Base-by-base conservation (phyloP, 2,113 vertebrate species). In the Leptodactylus fuscus region DNA sequence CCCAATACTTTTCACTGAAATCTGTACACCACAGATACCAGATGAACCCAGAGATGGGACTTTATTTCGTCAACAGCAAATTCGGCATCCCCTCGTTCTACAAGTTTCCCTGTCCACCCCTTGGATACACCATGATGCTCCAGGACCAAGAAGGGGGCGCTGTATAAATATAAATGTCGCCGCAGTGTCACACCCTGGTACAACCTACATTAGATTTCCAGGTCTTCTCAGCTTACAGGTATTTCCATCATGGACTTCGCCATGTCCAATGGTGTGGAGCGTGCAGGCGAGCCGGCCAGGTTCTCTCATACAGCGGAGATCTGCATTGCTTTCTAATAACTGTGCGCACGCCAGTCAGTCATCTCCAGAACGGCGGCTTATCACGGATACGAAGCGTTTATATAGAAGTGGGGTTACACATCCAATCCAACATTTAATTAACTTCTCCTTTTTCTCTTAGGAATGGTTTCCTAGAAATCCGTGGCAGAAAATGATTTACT, bases 391-490 rank as follows among this genome's bases (percentile, higher is more conserved):
- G 9, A 18, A 53, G 20, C 76, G 53, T 58, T 78, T 78, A 58
- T 4, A 11, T 53, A 16, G 55, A 58, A 44, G 53, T 62, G 51
- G 77, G 36, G 77, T 44, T 62, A 80, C 77, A 76, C 73, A 41
- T 48, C 32, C 73, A 49, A 74, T 34, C 44, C 73, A 10, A 13
- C 77, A 60, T 79, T 80, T 80, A 60, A 80, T 80, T 80, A 80
- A 80, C 77, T 27, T 60, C 6, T 15, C 44, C 15, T 55, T 62
- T 62, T 62, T 62, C 77, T 80, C 53, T 60, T 10, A 79, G 73
- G 73, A 41, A 80, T 44, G 13, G 62, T 80, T 80, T 80, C 77
- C 77, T 80, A 80, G 77, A 80, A 80, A 62, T 80, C 77, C 44
- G 27, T 18, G 77, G 29, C 36, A 80, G 53, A 80, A 80, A 80